A percentile compares a stretch with the other conserved stretches of the same genome.
Evolutionary conservation across 2,888 invertebrate genomes (phyloP).

Genomic region (Heliconius hortense): DNA sequence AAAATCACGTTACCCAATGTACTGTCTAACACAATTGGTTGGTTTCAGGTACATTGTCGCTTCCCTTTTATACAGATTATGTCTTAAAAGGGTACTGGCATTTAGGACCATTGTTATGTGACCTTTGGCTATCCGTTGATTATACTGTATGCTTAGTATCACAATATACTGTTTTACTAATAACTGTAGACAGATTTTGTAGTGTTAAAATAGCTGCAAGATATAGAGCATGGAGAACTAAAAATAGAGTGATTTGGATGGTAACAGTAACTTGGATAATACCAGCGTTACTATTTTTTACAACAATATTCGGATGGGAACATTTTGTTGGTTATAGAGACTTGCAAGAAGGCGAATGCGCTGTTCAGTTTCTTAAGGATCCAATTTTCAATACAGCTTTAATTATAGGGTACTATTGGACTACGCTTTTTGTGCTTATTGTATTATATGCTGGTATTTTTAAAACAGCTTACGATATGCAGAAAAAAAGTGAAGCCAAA

Average conservation of each 20-base stretch:
- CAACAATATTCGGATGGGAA: constrained; percentile 99
- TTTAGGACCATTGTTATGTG: constrained; percentile 96
- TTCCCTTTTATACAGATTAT: constrained; percentile 99
- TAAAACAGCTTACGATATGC: constrained; percentile 98
- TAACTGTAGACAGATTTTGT: constrained; percentile 99
- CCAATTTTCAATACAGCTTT: constrained; percentile 98
- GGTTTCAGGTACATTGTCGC: constrained; percentile 93
- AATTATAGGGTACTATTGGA: constrained; percentile 99
- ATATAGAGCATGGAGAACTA: constrained; percentile 98
- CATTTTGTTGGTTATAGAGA: constrained; percentile 97
- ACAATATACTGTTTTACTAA: constrained; percentile 98
- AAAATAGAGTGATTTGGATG: constrained; percentile 96
- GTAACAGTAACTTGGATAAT: constrained; percentile 98
- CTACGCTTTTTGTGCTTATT: constrained; percentile 96
- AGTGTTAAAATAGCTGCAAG: constrained; percentile 99
- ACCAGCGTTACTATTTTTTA: constrained; percentile 97
- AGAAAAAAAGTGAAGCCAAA: constrained; percentile 97
- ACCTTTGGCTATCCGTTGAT: constrained; percentile 99
- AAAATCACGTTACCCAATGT: neutral
- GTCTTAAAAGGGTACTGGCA: constrained; percentile 98
- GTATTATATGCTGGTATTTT: constrained; percentile 98
- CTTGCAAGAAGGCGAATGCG: constrained; percentile 92
- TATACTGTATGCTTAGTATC: constrained; percentile 99
- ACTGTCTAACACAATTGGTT: constrained; percentile 27
- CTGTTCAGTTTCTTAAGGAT: constrained; percentile 98